Conservation (phyloP, 2,797 vertebrate species). For the Sebastes flavidus region DNA sequence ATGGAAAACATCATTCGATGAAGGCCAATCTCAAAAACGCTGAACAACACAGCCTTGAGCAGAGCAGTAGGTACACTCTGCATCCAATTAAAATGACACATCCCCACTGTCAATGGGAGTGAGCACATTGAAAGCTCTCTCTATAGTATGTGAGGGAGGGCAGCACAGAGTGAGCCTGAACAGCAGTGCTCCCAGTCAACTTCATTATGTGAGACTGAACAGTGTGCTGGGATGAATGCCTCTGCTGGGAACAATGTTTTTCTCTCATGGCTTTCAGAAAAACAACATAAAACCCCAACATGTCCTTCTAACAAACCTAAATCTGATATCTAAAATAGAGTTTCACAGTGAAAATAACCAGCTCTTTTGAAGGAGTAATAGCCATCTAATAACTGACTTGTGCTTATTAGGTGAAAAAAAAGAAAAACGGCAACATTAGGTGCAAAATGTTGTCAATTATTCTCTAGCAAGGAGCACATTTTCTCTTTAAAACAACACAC, state of each 20-base stretch:
- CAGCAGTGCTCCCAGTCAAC: constrained; percentile 24
- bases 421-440: neutral
- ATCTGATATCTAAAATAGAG: neutral
- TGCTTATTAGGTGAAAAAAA: neutral
- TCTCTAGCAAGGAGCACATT: neutral
- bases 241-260: constrained; percentile 21
- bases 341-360: neutral
- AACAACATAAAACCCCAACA: neutral
- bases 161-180: constrained; percentile 30
- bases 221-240: neutral
- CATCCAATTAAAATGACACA: constrained; percentile 65
- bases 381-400: neutral
- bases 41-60: constrained; percentile 49
- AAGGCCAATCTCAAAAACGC: constrained; percentile 8
- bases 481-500: neutral
- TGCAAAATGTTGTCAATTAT: neutral
- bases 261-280: constrained; percentile 5
- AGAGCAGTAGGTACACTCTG: constrained; percentile 42
- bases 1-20: constrained; percentile 36
- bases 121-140: constrained; percentile 48
- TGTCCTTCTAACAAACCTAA: neutral
- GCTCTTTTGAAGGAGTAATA: neutral
- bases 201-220: constrained; percentile 40
- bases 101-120: constrained; percentile 47
- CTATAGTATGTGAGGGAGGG: constrained; percentile 41